These are phyloP conservation scores for Dromius quadrimaculatus DNA, from an alignment of 2,888 invertebrate genomes.

Conservation along the genomic window DNA sequence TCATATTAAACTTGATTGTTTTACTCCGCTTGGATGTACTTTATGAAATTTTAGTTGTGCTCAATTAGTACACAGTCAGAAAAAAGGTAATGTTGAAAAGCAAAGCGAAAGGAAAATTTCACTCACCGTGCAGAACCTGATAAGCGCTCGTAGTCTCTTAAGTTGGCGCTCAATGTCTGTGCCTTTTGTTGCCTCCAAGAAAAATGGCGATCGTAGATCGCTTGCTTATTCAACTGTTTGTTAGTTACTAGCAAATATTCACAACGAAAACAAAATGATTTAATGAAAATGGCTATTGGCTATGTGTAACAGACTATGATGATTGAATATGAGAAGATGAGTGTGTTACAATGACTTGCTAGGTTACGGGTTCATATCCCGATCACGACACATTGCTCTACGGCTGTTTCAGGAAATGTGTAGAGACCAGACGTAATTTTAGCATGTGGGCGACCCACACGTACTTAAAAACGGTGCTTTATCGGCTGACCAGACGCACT, in stretches of 20 bases:
- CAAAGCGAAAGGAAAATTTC: background rate
- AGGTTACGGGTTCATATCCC: constrained; percentile 75
- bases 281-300: constrained; percentile 35
- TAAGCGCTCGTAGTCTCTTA: constrained; percentile 60
- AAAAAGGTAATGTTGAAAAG: too few species aligned
- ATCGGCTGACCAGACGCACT: constrained; percentile 22
- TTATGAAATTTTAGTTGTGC: too few species aligned
- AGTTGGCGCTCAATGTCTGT: constrained; percentile 60
- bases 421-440: constrained; percentile 92
- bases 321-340: too few species aligned
- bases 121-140: constrained; percentile 61
- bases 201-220: background rate
- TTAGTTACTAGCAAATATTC: constrained; percentile 38
- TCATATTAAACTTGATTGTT: too few species aligned
- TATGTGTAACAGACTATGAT: background rate
- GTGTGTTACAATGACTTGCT: background rate
- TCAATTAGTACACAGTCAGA: too few species aligned
- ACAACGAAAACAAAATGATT: constrained; percentile 12
- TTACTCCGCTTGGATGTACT: too few species aligned
- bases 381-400: constrained; percentile 83
- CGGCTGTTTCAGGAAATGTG: constrained; percentile 93
- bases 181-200: background rate
- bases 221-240: constrained; percentile 32
- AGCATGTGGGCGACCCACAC: constrained; percentile 74
- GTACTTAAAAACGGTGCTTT: constrained; percentile 38